These are phyloP conservation scores for Melozone crissalis DNA, from an alignment of 2,113 vertebrate genomes.

Conservation along the genomic window DNA sequence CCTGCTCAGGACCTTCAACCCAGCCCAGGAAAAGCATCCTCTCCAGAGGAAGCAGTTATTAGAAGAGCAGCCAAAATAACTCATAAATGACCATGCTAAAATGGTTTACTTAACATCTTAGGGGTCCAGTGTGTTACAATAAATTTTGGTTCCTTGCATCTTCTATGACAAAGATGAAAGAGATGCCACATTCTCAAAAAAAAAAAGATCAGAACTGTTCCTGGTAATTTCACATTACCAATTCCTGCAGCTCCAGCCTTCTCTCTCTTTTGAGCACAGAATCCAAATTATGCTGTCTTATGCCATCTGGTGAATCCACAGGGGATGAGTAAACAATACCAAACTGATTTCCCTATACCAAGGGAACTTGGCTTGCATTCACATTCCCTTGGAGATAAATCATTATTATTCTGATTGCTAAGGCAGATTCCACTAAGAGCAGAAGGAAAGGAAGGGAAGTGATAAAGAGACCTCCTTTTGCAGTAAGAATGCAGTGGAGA, in stretches of 20 bases:
- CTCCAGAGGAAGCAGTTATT: neutral
- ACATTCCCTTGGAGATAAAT: constrained; percentile 57
- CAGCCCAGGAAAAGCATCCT: neutral
- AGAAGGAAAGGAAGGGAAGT: neutral
- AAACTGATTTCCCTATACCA: constrained; percentile 50
- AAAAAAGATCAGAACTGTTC: neutral
- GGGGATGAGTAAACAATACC: constrained; percentile 58
- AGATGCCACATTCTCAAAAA: neutral
- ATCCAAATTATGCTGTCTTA: constrained; percentile 45
- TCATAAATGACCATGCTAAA: neutral
- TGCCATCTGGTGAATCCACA: constrained; percentile 69
- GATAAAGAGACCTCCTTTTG: constrained; percentile 14
- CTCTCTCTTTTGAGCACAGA: neutral
- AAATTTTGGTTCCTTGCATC: neutral
- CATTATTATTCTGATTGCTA: constrained; percentile 45
- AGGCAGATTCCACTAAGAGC: neutral
- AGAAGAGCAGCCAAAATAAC: neutral
- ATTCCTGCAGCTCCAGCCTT: neutral
- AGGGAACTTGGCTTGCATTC: constrained; percentile 45
- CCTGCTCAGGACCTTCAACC: neutral
- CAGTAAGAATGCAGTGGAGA: neutral
- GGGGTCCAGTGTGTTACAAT: neutral
- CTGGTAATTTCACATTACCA: neutral
- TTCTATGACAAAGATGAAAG: neutral
- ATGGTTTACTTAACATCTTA: neutral